Base-by-base conservation (phyloP, 2,113 vertebrate genomes). In the Colius striatus region DNA sequence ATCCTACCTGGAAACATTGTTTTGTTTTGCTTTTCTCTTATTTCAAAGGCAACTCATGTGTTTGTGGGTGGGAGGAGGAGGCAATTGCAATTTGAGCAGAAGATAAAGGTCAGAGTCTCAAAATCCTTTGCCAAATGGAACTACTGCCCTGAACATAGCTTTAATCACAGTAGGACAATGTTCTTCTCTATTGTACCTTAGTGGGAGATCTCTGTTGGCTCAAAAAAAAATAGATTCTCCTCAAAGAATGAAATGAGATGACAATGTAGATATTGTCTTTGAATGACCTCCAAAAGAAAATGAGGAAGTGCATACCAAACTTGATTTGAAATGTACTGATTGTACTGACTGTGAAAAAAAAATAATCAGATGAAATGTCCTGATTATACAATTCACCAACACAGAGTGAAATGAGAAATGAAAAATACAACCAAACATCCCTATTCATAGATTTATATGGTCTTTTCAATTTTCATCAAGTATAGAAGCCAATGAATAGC, bases 201-300 rank as follows among this genome's bases (percentile, higher is more conserved):
- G 65, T 96, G 91, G 92, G 97, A 97, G 94, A 96, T 76, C 71
- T 88, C 90, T 91, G 27, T 84, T 88, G 91, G 87, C 75, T 95
- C n/a, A 36, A 96, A 97, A 74, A 41, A 89, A 96, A 96, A 96
- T 78, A 92, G 90, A 91, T 93, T 96, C 73, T 96, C 87, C 97
- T 97, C 89, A 88, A 96, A 96, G 94, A 93, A 92, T 94, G 70
- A 97, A 97, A 97, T 92, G 83, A 96, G 92, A 97, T 96, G 94
- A 97, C 93, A 96, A 19, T 95, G 68, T 93, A 91, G 90, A 92
- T 97, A 93, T 89, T 96, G 96, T 84, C 96, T 96, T 96, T 98
- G 97, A 96, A 92, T 82, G 96, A 97, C 95, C 96, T 98, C 94
- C 78, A 95, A 92, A 84, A 95, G 74, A 85, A 97, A 94, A 98